phyloP scores from a whole-genome alignment of 2,888 invertebrate genomes.

The Auanema sp. region DNA sequence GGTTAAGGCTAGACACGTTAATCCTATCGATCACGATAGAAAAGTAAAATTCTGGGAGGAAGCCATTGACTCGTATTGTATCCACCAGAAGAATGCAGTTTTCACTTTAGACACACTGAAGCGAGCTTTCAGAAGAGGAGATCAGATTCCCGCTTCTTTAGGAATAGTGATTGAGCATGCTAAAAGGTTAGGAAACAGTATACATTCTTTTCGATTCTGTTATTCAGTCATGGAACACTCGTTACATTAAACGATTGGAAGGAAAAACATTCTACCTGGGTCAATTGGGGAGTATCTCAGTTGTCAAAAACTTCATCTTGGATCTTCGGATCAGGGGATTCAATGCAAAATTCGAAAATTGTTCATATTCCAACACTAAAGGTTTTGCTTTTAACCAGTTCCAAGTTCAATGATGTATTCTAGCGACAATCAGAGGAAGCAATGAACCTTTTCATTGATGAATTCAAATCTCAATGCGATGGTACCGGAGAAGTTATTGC shows the following conservation, averaged over 20 bases:
- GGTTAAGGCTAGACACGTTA: slow-evolving; percentile 47
- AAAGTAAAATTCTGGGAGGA: slow-evolving; percentile 54
- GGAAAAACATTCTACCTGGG: slow-evolving; percentile 39
- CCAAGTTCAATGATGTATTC: slow-evolving; percentile 7
- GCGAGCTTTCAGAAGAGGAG: slow-evolving; percentile 48
- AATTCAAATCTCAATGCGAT: slow-evolving; percentile 49
- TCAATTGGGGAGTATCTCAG: slow-evolving; percentile 37
- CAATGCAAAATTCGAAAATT: slow-evolving; percentile 15
- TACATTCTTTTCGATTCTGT: slow-evolving; percentile 3
- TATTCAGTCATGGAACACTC: slow-evolving; percentile 32
- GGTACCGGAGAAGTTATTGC: slow-evolving; percentile 43
- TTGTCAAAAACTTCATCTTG: slow-evolving; percentile 36
- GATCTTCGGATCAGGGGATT: slow-evolving; percentile 31
- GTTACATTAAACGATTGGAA: slow-evolving; percentile 38
- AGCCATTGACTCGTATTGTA: slow-evolving; percentile 41
- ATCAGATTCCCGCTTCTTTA: slow-evolving; percentile 51
- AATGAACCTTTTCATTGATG: slow-evolving; percentile 33
- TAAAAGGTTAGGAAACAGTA: slow-evolving; percentile 35
- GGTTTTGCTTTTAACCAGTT: slow-evolving; percentile 11
- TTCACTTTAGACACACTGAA: slow-evolving; percentile 45
- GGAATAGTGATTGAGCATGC: slow-evolving; percentile 45
- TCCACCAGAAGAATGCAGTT: slow-evolving; percentile 41
- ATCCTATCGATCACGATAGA: slow-evolving; percentile 54
- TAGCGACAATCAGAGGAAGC: slow-evolving; percentile 32
- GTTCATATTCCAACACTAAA: slow-evolving; percentile 43